phyloP scores from a whole-genome alignment of 1,140 invertebrate genomes.

The Bombus turneri region DNA sequence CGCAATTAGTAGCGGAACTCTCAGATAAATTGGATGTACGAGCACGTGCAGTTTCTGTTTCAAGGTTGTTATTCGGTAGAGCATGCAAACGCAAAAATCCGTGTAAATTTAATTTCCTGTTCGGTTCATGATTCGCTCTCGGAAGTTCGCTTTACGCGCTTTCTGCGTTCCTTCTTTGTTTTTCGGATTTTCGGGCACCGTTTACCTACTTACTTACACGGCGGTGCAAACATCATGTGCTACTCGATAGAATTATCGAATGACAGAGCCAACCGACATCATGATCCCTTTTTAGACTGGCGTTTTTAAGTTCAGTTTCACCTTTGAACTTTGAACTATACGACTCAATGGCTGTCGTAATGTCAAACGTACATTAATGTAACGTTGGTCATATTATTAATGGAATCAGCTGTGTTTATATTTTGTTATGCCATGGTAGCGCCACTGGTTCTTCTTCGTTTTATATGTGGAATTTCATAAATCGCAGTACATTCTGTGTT shows the following conservation, averaged over 20 bases:
- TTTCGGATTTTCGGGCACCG: not conserved
- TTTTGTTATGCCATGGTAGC: no score
- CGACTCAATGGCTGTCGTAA: not conserved
- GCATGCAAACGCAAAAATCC: not conserved
- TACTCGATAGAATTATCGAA: not conserved
- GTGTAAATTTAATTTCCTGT: not conserved
- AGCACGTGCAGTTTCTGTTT: not conserved
- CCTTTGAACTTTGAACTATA: constrained; percentile 29
- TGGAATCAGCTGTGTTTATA: not conserved
- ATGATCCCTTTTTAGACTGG: constrained; percentile 6
- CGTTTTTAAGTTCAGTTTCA: not conserved
- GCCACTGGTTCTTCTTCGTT: not conserved
- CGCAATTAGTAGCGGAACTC: not conserved
- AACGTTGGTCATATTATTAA: not conserved
- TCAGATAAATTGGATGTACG: not conserved
- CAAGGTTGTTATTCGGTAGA: not conserved
- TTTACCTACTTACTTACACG: no score
- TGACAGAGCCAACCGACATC: not conserved
- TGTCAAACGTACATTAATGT: constrained; percentile 4
- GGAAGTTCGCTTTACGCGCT: not conserved
- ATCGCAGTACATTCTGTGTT: no score
- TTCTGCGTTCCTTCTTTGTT: no score
- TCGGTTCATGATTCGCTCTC: not conserved
- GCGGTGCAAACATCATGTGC: not conserved
- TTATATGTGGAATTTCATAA: not conserved